Evolutionary conservation across 2,888 invertebrate genomes (phyloP).

Genomic region (Orgyia antiqua): DNA sequence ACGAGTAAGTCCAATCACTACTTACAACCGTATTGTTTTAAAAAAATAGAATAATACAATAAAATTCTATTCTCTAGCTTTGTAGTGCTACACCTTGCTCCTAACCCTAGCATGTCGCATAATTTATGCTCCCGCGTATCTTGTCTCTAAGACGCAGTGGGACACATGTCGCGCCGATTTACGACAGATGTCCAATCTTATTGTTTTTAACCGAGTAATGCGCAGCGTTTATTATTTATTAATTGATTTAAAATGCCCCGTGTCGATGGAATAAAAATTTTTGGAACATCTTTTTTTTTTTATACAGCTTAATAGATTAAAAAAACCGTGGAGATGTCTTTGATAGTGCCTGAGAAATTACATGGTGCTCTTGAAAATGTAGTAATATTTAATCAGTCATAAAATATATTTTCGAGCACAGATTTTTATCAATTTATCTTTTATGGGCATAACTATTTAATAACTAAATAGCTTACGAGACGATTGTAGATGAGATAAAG

Average conservation of each 20-base stretch:
- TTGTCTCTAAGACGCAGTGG: slow-evolving; percentile 32
- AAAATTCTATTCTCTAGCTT: slow-evolving; percentile 11
- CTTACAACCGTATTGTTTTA: too few relatives aligned
- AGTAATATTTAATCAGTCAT: slow-evolving; percentile 9
- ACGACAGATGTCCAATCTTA: slow-evolving; percentile 40
- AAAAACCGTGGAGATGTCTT: slow-evolving; percentile 21
- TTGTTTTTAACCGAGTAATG: slow-evolving; percentile 36
- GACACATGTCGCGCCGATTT: slow-evolving; percentile 52
- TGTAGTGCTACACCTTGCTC: slow-evolving; percentile 18
- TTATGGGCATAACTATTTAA: slow-evolving; percentile 6
- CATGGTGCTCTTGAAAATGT: slow-evolving; percentile 6
- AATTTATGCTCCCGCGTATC: slow-evolving; percentile 45
- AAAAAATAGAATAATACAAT: too few relatives aligned
- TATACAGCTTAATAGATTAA: slow-evolving; percentile 30
- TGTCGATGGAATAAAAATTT: slow-evolving; percentile 36
- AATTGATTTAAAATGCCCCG: slow-evolving; percentile 45
- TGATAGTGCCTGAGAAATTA: slow-evolving; percentile 10
- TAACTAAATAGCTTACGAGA: slow-evolving; percentile 2
- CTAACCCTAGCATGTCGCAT: slow-evolving; percentile 23
- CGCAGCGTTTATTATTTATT: slow-evolving; percentile 56
- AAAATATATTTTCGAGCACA: slow-evolving; percentile 6
- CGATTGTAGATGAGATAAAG: slow-evolving; percentile 2
- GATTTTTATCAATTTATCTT: slow-evolving; percentile 16
- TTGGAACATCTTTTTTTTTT: slow-evolving; percentile 22
- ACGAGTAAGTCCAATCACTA: too few relatives aligned